Percentiles rank a stretch among this genome's conserved stretches.
Conservation (phyloP, 2,113 vertebrate genomes). For the Ahaetulla prasina region DNA sequence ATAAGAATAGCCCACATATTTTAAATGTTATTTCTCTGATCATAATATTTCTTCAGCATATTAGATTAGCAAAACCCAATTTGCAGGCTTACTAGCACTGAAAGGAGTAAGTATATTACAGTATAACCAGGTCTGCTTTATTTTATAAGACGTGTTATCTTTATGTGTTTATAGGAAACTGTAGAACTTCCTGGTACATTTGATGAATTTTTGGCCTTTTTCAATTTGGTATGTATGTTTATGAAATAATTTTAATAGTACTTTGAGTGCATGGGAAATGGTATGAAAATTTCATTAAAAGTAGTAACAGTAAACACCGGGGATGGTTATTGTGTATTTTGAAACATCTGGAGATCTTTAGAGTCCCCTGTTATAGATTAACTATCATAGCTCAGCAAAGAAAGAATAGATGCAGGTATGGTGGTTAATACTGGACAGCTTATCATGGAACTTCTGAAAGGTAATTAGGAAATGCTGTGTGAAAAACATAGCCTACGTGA, state of each 20-base stretch:
- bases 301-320: neutral
- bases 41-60: neutral
- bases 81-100: neutral
- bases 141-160: neutral
- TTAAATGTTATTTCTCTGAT: neutral
- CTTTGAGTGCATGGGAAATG: neutral
- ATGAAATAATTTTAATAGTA: neutral
- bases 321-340: neutral
- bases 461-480: neutral
- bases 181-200: constrained; percentile 39
- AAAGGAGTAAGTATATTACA: neutral
- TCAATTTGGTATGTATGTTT: neutral
- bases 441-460: neutral
- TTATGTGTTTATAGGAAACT: constrained; percentile 46
- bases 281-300: neutral
- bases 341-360: neutral
- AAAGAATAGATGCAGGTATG: neutral
- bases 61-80: neutral
- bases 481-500: too few species aligned
- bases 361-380: neutral
- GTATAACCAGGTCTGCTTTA: neutral
- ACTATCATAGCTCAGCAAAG: neutral
- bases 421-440: neutral
- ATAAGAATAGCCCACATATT: neutral
- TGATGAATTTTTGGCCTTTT: constrained; percentile 41